These are phyloP conservation scores for Formica selysi DNA, from an alignment of 1,140 invertebrate species.

Conservation along the genomic window DNA sequence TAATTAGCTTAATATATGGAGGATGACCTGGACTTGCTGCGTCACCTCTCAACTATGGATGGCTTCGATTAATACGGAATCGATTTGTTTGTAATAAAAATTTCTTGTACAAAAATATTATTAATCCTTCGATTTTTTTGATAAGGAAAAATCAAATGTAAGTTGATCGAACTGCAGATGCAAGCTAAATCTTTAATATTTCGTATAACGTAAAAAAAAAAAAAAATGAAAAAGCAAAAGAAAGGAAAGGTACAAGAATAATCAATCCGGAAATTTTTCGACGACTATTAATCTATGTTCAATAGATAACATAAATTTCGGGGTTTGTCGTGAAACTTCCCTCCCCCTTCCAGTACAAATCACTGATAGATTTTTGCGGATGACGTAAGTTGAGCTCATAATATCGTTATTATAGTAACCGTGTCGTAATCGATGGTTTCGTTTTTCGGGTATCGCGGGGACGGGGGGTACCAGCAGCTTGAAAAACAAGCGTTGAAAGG, in stretches of 20 bases:
- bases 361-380: slow-evolving; percentile 26
- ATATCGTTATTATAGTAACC: not conserved
- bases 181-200: no score
- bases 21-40: not conserved
- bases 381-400: not conserved
- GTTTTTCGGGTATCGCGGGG: not conserved
- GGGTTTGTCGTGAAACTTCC: no score
- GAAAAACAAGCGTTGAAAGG: slow-evolving; percentile 14
- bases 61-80: not conserved
- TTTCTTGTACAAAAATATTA: not conserved
- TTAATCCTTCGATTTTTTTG: not conserved
- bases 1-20: slow-evolving; percentile 30
- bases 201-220: not conserved
- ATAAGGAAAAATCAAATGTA: not conserved
- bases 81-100: slow-evolving; percentile 4
- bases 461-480: not conserved
- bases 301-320: no score
- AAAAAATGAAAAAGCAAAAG: not conserved
- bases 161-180: not conserved
- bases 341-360: not conserved
- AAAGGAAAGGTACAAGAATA: not conserved
- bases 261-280: no score
- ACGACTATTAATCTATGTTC: no score
- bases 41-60: not conserved
- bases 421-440: slow-evolving; percentile 14